A percentile compares a stretch with the other conserved stretches of the same genome.
Conservation (phyloP, 2,888 invertebrate genomes). For the Geotrupes spiniger region DNA sequence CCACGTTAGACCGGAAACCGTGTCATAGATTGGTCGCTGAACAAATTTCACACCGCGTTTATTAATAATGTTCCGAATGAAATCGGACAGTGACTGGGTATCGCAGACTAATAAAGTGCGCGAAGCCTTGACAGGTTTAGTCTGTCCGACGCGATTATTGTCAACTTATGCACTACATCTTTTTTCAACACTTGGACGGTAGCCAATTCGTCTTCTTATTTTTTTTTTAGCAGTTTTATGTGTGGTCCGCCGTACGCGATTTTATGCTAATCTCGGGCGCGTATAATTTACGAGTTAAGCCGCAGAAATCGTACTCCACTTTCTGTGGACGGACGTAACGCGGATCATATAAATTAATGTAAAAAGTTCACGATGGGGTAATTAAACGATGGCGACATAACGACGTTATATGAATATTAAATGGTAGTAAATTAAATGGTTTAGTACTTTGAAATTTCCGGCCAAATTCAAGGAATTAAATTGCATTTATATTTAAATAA, state of each 20-base stretch:
- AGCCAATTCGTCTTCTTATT: constrained; percentile 16
- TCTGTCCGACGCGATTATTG: constrained; percentile 21
- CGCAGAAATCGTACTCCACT: too few species aligned
- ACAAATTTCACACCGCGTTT: constrained; percentile 1
- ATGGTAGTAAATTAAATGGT: too few species aligned
- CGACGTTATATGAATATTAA: too few species aligned
- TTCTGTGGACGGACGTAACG: too few species aligned
- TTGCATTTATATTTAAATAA: too few species aligned
- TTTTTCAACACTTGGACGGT: constrained; percentile 13
- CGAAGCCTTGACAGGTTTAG: constrained; percentile 28
- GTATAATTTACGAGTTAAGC: too few species aligned
- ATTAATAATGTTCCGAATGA: constrained; percentile 2
- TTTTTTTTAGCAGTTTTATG: constrained; percentile 8
- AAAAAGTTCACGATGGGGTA: too few species aligned
- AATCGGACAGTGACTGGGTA: constrained; percentile 28
- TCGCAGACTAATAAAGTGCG: constrained; percentile 27
- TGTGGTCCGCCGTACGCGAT: not conserved
- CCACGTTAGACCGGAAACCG: not conserved
- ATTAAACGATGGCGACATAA: too few species aligned
- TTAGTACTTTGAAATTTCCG: too few species aligned
- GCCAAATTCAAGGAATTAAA: too few species aligned
- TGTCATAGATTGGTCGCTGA: not conserved
- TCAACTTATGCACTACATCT: constrained; percentile 23
- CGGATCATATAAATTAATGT: too few species aligned
- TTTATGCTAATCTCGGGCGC: too few species aligned